Conservation (phyloP, 2,797 vertebrate genomes). For the Xenops minutus region DNA sequence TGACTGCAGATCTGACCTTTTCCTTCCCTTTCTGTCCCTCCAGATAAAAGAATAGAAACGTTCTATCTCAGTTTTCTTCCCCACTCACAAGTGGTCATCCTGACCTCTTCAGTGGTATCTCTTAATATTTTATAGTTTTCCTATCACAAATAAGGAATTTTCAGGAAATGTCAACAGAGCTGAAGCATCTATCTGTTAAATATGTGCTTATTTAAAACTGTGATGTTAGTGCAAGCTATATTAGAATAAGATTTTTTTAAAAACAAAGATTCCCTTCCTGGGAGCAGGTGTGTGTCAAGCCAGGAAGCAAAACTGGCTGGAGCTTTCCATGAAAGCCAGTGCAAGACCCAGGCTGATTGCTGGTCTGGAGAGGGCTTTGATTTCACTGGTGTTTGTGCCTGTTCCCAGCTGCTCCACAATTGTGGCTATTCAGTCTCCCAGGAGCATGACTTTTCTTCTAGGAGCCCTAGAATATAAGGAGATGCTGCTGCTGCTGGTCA, state of each 20-base stretch:
- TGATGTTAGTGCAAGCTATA: neutral
- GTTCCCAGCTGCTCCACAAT: accelerated
- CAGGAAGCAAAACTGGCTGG: neutral
- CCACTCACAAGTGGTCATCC: neutral
- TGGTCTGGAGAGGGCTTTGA: neutral
- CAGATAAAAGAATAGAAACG: neutral
- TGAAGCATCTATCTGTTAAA: neutral
- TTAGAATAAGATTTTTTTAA: neutral
- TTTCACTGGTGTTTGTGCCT: neutral
- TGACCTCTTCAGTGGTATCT: neutral
- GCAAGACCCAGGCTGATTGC: neutral
- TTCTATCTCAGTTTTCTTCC: neutral
- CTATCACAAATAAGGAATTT: neutral
- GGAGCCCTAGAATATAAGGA: neutral
- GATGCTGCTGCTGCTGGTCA: neutral
- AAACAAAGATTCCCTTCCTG: neutral
- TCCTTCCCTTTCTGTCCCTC: neutral
- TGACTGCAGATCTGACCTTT: neutral
- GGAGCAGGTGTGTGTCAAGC: neutral
- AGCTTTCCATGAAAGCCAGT: neutral
- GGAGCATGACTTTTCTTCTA: neutral
- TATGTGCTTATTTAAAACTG: neutral
- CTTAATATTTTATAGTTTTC: neutral
- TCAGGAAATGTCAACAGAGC: neutral
- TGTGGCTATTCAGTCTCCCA: neutral